These are phyloP conservation scores for Stichodactyla mertensii DNA, from an alignment of 64 coral and sea anemone genomes.

Conservation along the genomic window DNA sequence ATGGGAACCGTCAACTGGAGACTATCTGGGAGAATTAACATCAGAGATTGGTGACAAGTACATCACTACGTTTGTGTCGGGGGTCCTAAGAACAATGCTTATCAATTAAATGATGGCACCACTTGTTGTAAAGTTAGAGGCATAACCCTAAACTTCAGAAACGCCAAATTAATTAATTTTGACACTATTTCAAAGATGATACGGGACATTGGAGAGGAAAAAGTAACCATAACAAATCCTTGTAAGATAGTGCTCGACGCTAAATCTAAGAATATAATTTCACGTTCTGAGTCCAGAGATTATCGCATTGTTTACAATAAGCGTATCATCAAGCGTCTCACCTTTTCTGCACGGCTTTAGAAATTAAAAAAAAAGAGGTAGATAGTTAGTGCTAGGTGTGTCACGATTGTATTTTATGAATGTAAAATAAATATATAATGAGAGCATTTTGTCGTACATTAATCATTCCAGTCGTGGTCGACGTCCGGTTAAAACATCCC, in stretches of 20 bases:
- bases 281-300: not conserved
- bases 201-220: not conserved
- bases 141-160: conserved; percentile 29
- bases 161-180: conserved; percentile 27
- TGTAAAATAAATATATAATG: not conserved
- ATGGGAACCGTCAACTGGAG: conserved; percentile 17
- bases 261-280: not conserved
- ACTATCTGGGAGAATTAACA: conserved; percentile 29
- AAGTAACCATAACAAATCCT: not conserved
- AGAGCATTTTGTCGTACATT: not conserved
- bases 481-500: conserved; percentile 5
- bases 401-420: not conserved
- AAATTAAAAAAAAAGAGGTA: not conserved
- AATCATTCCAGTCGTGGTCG: not conserved
- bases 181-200: conserved; percentile 17
- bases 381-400: not conserved
- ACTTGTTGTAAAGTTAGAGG: conserved; percentile 33
- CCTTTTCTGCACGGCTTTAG: not conserved
- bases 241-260: not conserved
- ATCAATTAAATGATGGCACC: conserved; percentile 11
- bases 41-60: not conserved
- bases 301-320: conserved; percentile 36
- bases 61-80: conserved; percentile 24
- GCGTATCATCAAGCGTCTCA: not conserved
- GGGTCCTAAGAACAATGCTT: conserved; percentile 47